Percentiles rank a stretch among this genome's conserved stretches.
Evolutionary conservation across 2,797 vertebrate genomes (phyloP).

Genomic region (Hyperoplus lanceolatus): DNA sequence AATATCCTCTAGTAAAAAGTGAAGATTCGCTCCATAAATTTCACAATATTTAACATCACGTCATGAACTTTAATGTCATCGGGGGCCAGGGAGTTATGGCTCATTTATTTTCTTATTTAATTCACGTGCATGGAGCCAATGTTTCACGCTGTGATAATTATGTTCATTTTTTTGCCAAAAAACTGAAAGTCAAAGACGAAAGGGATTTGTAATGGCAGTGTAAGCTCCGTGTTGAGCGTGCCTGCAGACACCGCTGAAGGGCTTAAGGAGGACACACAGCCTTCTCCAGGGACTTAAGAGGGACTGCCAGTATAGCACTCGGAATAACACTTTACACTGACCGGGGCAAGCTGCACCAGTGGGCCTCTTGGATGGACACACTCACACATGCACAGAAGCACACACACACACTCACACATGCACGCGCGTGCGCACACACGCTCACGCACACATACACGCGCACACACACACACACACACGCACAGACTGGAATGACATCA

Average conservation of each 20-base stretch:
- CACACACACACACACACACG: background rate
- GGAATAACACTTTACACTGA: slow-evolving; percentile 63
- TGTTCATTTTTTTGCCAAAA: slow-evolving; percentile 26
- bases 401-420: slow-evolving; percentile 3
- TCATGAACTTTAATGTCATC: slow-evolving; percentile 44
- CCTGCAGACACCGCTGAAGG: slow-evolving; percentile 63
- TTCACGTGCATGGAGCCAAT: slow-evolving; percentile 37
- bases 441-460: background rate
- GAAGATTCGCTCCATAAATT: slow-evolving; percentile 62
- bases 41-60: slow-evolving; percentile 34
- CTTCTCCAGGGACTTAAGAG: slow-evolving; percentile 58
- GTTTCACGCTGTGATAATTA: slow-evolving; percentile 55
- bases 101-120: slow-evolving; percentile 44
- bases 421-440: background rate
- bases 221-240: slow-evolving; percentile 51
- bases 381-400: background rate
- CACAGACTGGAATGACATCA: background rate
- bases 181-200: slow-evolving; percentile 73
- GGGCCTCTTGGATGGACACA: slow-evolving; percentile 21
- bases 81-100: background rate
- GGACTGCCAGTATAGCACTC: slow-evolving; percentile 55
- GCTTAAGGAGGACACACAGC: slow-evolving; percentile 68
- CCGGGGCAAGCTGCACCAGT: slow-evolving; percentile 50
- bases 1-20: slow-evolving; percentile 53
- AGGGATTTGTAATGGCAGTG: slow-evolving; percentile 27